Evolutionary conservation across 2,797 vertebrate genomes (phyloP), one percentile per base, ranked within the genome.

Genomic region (Tympanoctomys barrerae): DNA sequence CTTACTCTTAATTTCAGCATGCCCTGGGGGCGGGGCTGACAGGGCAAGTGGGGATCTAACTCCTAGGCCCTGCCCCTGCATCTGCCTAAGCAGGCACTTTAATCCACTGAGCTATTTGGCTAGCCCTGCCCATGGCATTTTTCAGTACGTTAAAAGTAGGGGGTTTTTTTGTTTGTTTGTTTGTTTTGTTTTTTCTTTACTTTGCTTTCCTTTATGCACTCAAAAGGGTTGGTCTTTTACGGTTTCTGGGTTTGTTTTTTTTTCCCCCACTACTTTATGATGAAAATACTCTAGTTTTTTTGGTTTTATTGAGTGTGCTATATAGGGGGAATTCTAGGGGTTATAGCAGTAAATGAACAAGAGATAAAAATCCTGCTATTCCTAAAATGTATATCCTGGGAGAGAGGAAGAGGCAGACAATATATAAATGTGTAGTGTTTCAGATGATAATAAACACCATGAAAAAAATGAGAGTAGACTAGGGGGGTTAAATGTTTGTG

Each of bases 331-430:
- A 77, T 52, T 81, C 2, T 79, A 93, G 46, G 9, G 24, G 12
- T 39, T 82, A 54, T 19, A 81, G 80, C 21, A 79, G 2, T 93
- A 85, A 94, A 70, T 89, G 59, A 71, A 81, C 4, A 80, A 91
- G 42, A 83, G 31, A 66, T 12, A 71, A 75, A 79, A 94, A 64
- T 54, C 31, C 18, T 21, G 3, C 0, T 75, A 57, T 36, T 92
- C 36, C 28, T 49, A 62, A 91, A 77, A 82, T 87, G 59, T 79
- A 3, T 61, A 49, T 66, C 71, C n/a, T 54, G 33, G 24, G 22
- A 0, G 61, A 28, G 39, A 31, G 21, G 22, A 64, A n/a, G 42
- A 46, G 57, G n/a, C 16, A 64, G 31, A 28, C 7, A 64, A 33
- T 93, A 28, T 31, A 9, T 49, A 90, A 89, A 59, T 91, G 39